A percentile compares a stretch with the other conserved stretches of the same genome.
Conservation (phyloP, 1,140 invertebrate species). For the Myzus persicae region DNA sequence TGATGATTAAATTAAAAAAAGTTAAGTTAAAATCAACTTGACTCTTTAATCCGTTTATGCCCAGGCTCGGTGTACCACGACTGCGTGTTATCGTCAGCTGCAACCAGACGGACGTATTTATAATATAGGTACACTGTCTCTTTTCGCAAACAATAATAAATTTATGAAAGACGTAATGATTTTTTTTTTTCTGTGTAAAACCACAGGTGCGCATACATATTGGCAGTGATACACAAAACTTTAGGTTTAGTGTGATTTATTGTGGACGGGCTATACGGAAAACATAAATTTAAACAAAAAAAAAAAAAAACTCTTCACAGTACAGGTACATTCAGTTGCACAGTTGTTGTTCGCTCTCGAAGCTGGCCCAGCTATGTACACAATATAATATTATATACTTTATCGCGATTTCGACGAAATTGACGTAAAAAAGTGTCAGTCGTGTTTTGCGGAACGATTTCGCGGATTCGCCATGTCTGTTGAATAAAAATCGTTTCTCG, state of each 20-base stretch:
- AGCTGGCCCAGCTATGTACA: neutral
- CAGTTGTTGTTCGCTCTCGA: neutral
- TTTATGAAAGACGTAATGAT: neutral
- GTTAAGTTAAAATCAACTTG: too few species aligned
- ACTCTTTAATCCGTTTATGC: too few species aligned
- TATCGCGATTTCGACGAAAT: neutral
- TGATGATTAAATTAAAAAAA: too few species aligned
- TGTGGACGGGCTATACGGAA: neutral
- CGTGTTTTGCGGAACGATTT: neutral
- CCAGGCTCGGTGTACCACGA: too few species aligned
- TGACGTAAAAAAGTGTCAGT: neutral
- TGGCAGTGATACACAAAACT: neutral
- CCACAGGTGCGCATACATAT: neutral
- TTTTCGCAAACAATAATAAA: neutral
- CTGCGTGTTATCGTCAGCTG: neutral
- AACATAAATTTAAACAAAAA: neutral
- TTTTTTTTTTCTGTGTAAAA: neutral
- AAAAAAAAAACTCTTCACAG: neutral
- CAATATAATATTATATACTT: neutral
- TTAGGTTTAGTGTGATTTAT: neutral
- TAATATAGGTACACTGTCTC: neutral
- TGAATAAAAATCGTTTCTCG: neutral
- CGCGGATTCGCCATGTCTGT: neutral
- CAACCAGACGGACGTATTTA: neutral
- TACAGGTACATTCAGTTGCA: neutral